Evolutionary conservation across 2,797 vertebrate genomes (phyloP), one percentile per base, ranked within the genome.

Genomic region (Phoeniculus purpureus): DNA sequence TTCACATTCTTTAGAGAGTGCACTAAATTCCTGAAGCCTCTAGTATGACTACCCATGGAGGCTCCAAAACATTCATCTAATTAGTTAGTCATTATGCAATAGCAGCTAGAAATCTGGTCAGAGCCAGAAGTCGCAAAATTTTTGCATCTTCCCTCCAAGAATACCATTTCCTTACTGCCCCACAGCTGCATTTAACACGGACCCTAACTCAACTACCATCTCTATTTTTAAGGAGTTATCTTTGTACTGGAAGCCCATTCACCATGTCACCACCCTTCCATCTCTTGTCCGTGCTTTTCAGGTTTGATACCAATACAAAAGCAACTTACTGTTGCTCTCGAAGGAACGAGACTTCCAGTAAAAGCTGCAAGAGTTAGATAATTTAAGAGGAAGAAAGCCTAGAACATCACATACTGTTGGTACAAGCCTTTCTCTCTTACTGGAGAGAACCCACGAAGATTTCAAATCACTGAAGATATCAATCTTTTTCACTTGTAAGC

Each of bases 11-110:
- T 93, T 83, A 96, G 92, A 67, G 66, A 95, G 90, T 80, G 82
- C 50, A 92, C 93, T 95, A 96, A 96, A 97, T 95, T 96, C 95
- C 94, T 84, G 80, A 93, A 96, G 95, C 73, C 85, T 93, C 86
- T 79, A 62, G 74, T 88, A 95, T 66, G 47, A 50, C 90, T 83
- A 72, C 67, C 91, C 90, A 95, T 20, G n/a, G 85, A 96, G 85
- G 82, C 70, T 94, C 85, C 89, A 89, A 97, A 96, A 95, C 72
- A 92, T 93, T 91, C 77, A 87, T 27, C 71, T 70, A 88, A 96
- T 92, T 95, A 15, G 76, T 84, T 95, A 92, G 87, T 94, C 95
- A 65, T 88, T 94, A 94, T 68, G 78, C 94, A 95, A 85, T 58
- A 58, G 47, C 67, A 70, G 84, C 67, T 65, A 85, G 34, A 93